Base-by-base conservation (phyloP, 2,888 invertebrate species). In the Gymnosoma rotundatum region DNA sequence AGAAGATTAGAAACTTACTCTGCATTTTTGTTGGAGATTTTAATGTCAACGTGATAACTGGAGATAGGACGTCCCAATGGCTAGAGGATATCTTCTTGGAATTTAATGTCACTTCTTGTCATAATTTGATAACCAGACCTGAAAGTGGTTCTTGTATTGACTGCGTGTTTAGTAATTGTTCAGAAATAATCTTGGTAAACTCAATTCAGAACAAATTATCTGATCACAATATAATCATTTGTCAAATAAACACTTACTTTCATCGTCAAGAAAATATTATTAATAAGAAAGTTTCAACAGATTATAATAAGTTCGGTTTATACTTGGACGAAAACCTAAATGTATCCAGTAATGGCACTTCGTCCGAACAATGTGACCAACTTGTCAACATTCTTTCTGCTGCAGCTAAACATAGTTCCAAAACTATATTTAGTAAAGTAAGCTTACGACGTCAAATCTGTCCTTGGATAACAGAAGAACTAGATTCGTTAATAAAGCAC, bases 151-250 rank as follows among this genome's bases (percentile, higher is more conserved):
- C 38, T 12, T 38, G 38, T 38, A 38, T 38, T 12, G 38, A 38
- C 38, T 38, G 38, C 12, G 12, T 38, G 6, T 38, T 10, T 38
- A 10, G 9, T 12, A 38, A 38, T 12, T 38, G 8, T 38, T 8
- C 38, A 1, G 38, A 38, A 38, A 38, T 10, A 8, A 38, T 38
- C 38, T 38, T 12, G 38, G 12, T 38, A 10, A 56, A 56, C 16
- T 56, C 56, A 56, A 42, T 61, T 42, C 16, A 61, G 20, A 61
- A 18, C 12, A 18, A n/a, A 38, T 36, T 60, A 60, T 60, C 60
- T 36, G 60, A 60, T 60, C 60, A 60, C 60, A 60, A 38, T 38
- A 38, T 38, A 12, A 10, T 38, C 2, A 38, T 38, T 10, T 38
- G 38, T 4, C 9, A 38, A 38, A 38, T 38, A 12, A 38, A 38